A percentile compares a stretch with the other conserved stretches of the same genome.
phyloP scores from a whole-genome alignment of 2,888 invertebrate species.

The Caenorhabditis panamensis region DNA sequence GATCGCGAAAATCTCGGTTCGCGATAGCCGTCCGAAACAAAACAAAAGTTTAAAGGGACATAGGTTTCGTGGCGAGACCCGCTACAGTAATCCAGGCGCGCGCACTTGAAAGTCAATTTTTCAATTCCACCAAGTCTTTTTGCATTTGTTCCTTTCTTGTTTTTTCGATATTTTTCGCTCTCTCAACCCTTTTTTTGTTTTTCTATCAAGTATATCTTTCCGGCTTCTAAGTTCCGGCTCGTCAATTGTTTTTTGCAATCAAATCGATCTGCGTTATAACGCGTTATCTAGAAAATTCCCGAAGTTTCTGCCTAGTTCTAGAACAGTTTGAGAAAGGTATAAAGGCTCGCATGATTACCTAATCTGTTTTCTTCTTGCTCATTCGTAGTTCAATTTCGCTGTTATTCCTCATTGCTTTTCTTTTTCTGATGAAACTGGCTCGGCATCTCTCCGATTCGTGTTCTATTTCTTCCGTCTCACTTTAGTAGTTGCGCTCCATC shows the following conservation, averaged over 20 bases:
- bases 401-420: neutral
- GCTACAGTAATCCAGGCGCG: neutral
- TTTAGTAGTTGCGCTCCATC: conserved; percentile 17
- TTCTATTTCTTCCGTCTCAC: neutral
- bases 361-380: neutral
- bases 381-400: neutral
- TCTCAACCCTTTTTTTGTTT: no score
- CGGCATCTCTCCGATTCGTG: neutral
- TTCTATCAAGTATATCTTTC: no score
- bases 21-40: no score
- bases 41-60: conserved; percentile 10
- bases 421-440: neutral
- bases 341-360: neutral
- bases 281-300: no score
- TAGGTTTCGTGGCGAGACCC: neutral
- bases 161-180: no score
- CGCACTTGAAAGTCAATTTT: no score
- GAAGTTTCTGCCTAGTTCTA: neutral
- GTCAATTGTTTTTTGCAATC: no score
- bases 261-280: no score
- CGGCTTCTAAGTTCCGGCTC: no score
- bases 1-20: no score
- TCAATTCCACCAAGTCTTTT: no score
- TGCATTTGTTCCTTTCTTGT: no score
- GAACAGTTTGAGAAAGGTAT: neutral